Evolutionary conservation across 2,797 vertebrate genomes (phyloP), one percentile per base, ranked within the genome.

Genomic region (Graptemys geographica): DNA sequence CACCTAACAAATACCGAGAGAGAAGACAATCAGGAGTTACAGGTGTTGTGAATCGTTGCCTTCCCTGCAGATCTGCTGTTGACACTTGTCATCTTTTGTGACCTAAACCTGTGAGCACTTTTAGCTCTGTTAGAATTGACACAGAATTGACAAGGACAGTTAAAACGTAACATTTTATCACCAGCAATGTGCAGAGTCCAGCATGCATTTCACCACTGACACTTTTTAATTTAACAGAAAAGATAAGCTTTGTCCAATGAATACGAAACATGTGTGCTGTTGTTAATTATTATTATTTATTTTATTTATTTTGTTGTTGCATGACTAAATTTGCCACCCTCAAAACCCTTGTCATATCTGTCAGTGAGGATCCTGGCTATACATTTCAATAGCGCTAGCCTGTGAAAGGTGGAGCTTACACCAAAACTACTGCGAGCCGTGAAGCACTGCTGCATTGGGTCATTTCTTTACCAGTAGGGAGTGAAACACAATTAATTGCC

Each of bases 1-100:
- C 99, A 99, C 95, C 99, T 99, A 72, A 9, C 53, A 33, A 44
- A 49, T 8, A 47, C 10, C 7, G 1, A 49, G 78, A 8, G 21
- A 53, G n/a, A 11, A 47, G 51, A 83, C 51, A 51, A 51, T 2
- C 33, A 56, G 44, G 51, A 5, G 15, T 16, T 23, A 25, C 62
- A 5, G 65, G 31, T 6, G 52, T 33, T 23, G 47, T 31, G 4
- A 19, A 47, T 41, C 23, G 0, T 23, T 28, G 33, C 51, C 33
- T 56, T n/a, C 3, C 25, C 37, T 37, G 51, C 37, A 27, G 12
- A 76, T 76, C 72, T 74, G 76, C 21, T 57, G 19, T 12, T 49
- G 44, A 37, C 65, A 47, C 13, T 21, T 83, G 78, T 12, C 65
- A 69, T 31, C n/a, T 41, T 72, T 72, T 72, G 69, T 41, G 37